A percentile compares a stretch with the other conserved stretches of the same genome.
phyloP scores from a whole-genome alignment of 2,888 invertebrate species.

The Thalpophila matura region DNA sequence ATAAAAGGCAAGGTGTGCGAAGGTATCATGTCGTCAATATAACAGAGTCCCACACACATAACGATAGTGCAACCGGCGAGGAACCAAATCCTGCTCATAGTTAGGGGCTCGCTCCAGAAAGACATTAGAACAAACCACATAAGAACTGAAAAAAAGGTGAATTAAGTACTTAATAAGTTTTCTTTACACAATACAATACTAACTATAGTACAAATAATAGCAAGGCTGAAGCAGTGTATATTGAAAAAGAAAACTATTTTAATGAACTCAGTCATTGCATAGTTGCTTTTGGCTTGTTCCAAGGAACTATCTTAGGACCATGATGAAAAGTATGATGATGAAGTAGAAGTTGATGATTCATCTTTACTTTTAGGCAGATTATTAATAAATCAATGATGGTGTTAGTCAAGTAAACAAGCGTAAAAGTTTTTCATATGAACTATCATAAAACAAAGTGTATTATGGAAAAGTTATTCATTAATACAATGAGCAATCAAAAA shows the following conservation, averaged over 20 bases:
- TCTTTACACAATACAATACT: not conserved
- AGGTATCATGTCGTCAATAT: constrained; percentile 81
- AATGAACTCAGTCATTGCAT: too few species aligned
- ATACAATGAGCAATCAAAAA: not conserved
- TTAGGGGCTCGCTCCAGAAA: constrained; percentile 82
- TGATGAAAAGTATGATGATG: too few species aligned
- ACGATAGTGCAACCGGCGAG: constrained; percentile 74
- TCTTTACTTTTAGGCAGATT: too few species aligned
- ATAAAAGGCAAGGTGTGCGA: constrained; percentile 80
- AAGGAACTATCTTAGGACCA: constrained; percentile 13
- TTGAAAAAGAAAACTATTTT: too few species aligned
- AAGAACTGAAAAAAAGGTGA: constrained; percentile 76
- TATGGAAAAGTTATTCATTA: not conserved
- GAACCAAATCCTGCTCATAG: constrained; percentile 79
- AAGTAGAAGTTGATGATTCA: too few species aligned
- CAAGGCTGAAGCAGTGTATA: too few species aligned
- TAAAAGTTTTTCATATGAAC: too few species aligned
- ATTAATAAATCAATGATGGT: too few species aligned
- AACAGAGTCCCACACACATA: constrained; percentile 79
- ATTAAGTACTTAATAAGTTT: not conserved
- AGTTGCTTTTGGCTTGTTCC: not conserved
- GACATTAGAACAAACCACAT: constrained; percentile 80
- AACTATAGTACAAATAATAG: too few species aligned
- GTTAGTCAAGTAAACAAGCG: too few species aligned
- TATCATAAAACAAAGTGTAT: not conserved